A percentile compares a stretch with the other conserved stretches of the same genome.
Evolutionary conservation across 2,797 vertebrate genomes (phyloP).

Genomic region (Gila robusta): DNA sequence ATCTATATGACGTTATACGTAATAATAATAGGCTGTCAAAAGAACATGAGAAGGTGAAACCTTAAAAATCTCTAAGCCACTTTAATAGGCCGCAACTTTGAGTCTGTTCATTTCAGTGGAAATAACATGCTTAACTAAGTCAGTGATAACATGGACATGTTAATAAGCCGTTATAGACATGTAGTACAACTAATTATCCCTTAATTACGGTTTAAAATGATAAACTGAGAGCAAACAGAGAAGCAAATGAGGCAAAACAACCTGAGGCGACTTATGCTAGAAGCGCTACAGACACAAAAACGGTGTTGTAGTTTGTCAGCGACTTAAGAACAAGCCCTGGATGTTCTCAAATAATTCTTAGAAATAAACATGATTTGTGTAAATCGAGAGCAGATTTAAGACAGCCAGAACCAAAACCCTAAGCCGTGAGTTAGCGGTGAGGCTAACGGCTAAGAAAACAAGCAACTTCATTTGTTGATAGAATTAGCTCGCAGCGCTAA

Average conservation of each 20-base stretch:
- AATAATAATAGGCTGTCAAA: neutral
- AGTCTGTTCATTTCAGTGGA: neutral
- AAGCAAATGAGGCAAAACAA: slow-evolving; percentile 14
- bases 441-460: slow-evolving; percentile 48
- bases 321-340: neutral
- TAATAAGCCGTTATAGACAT: neutral
- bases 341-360: neutral
- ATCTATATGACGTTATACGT: neutral
- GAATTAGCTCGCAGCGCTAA: slow-evolving; percentile 27
- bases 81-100: slow-evolving; percentile 26
- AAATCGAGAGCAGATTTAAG: neutral
- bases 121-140: neutral
- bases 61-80: slow-evolving; percentile 14
- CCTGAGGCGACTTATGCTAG: slow-evolving; percentile 28
- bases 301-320: neutral
- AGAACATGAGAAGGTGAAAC: slow-evolving; percentile 11
- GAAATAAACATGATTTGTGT: neutral
- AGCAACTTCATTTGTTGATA: slow-evolving; percentile 48
- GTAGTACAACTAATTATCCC: too few species aligned
- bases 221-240: neutral
- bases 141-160: neutral
- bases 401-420: neutral
- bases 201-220: neutral
- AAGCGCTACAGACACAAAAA: neutral
- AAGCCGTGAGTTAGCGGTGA: slow-evolving; percentile 47